A percentile compares a stretch with the other conserved stretches of the same genome.
phyloP scores from a whole-genome alignment of 2,888 invertebrate species.

The Podabrus alpinus region DNA sequence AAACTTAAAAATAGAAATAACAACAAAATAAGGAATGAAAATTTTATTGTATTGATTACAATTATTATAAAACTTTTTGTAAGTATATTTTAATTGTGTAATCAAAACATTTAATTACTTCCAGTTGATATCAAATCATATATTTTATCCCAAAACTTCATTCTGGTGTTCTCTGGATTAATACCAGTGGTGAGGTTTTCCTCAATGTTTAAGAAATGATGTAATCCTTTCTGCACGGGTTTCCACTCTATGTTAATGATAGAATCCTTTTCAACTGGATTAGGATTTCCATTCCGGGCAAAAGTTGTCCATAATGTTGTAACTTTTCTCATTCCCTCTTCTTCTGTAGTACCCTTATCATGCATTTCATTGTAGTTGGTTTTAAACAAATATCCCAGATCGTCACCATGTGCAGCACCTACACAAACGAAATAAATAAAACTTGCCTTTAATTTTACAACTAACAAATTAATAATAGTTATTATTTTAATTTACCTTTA shows the following conservation, averaged over 20 bases:
- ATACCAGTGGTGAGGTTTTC: constrained; percentile 36
- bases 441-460: background rate
- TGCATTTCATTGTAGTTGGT: constrained; percentile 28
- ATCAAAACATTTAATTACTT: background rate
- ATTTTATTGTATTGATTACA: too few relatives aligned
- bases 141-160: constrained; percentile 36
- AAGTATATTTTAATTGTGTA: background rate
- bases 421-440: constrained; percentile 6
- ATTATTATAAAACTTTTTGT: too few relatives aligned
- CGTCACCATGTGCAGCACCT: constrained; percentile 44
- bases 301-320: constrained; percentile 45
- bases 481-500: constrained; percentile 2
- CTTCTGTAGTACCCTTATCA: constrained; percentile 32
- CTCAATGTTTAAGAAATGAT: constrained; percentile 44
- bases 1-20: too few relatives aligned
- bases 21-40: too few relatives aligned
- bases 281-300: constrained; percentile 41
- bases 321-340: constrained; percentile 33
- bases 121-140: background rate
- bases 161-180: constrained; percentile 40
- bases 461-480: too few relatives aligned
- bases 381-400: constrained; percentile 44
- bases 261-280: constrained; percentile 23
- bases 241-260: constrained; percentile 38
- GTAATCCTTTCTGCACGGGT: constrained; percentile 35